Conservation (phyloP, 2,113 vertebrate genomes). For the Columba janthina region DNA sequence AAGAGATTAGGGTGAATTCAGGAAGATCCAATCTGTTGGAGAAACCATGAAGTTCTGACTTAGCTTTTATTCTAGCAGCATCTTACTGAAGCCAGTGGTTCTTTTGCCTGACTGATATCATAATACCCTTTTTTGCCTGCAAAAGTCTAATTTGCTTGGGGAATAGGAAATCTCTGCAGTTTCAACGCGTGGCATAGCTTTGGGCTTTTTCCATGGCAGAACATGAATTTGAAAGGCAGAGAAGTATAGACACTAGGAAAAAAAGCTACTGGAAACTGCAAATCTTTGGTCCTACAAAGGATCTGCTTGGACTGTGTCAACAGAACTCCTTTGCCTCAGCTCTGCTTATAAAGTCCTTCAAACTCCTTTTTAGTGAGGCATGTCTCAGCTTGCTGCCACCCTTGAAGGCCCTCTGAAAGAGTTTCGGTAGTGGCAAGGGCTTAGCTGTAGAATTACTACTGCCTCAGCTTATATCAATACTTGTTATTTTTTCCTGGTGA, state of each 20-base stretch:
- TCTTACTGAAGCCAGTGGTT: background rate
- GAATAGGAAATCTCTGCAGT: background rate
- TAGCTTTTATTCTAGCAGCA: background rate
- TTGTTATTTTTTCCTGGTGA: background rate
- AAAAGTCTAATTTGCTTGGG: background rate
- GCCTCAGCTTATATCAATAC: background rate
- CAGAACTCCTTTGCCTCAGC: background rate
- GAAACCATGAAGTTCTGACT: constrained; percentile 11
- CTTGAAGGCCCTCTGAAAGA: background rate
- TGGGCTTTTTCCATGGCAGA: background rate
- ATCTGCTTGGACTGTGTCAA: background rate
- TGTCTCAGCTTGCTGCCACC: background rate
- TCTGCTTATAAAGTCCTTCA: background rate
- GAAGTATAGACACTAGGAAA: background rate
- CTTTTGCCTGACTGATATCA: background rate
- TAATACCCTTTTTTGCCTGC: background rate
- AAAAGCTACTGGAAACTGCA: background rate
- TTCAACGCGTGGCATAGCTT: background rate
- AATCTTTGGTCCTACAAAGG: background rate
- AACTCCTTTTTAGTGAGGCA: background rate
- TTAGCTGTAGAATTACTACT: background rate
- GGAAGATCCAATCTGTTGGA: background rate
- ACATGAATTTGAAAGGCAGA: background rate
- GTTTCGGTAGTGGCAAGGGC: background rate
- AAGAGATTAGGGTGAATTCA: constrained; percentile 2